phyloP scores from a whole-genome alignment of 2,888 invertebrate species.

The Norana najaformis region DNA sequence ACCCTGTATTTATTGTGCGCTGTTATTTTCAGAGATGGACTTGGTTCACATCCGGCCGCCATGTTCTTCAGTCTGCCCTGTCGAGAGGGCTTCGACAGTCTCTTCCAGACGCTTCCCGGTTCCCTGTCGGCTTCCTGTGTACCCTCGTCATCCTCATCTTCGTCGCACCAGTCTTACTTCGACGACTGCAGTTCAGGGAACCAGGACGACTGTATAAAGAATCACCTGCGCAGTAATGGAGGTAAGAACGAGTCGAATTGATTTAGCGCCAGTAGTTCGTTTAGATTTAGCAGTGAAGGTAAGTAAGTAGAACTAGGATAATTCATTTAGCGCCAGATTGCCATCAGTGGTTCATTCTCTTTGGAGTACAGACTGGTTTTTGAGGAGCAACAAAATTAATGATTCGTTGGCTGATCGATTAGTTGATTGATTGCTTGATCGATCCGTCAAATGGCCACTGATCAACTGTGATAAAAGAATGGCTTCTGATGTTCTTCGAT shows the following conservation, averaged over 20 bases:
- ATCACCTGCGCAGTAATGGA: background rate
- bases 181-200: constrained; percentile 2
- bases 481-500: too few species aligned
- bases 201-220: constrained; percentile 14
- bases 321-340: too few species aligned
- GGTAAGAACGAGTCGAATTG: background rate
- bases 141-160: background rate
- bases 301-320: too few species aligned
- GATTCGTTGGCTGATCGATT: too few species aligned
- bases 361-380: too few species aligned
- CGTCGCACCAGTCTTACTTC: constrained; percentile 22
- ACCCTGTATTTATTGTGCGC: background rate
- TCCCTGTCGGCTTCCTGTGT: background rate
- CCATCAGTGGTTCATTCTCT: too few species aligned
- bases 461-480: too few species aligned
- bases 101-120: constrained; percentile 24
- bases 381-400: too few species aligned
- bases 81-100: constrained; percentile 27
- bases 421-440: too few species aligned
- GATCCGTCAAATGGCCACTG: too few species aligned
- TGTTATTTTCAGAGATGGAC: background rate
- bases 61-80: constrained; percentile 30
- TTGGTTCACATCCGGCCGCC: background rate
- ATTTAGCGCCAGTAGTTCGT: too few species aligned
- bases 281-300: too few species aligned